Base-by-base conservation (phyloP, 2,888 invertebrate genomes). In the Plebejus anna region DNA sequence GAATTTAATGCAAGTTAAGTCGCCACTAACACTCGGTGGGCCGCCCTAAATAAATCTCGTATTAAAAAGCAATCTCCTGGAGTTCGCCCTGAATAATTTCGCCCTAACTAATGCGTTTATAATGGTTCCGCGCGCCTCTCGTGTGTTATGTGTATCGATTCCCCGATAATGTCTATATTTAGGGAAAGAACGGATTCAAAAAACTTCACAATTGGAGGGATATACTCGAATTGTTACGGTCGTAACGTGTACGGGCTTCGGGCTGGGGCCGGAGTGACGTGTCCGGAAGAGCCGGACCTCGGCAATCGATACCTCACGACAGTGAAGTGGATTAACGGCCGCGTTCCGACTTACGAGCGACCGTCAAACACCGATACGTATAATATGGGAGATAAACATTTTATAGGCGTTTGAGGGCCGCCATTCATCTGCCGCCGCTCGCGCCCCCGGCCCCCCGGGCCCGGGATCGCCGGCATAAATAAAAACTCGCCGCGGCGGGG, bases 51-150 rank as follows among this genome's bases (percentile, higher is more conserved):
- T 73, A 32, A 28, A 55, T 55, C 73, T 51, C 51, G 73, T 73
- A 73, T 73, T 73, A 55, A 73, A 73, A 73, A 73, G 32, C 55
- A 73, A 73, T 73, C 47, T 73, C 73, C 51, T 13, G 42, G 38
- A n/a, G 71, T 71, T 71, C 13, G 55, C 16, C 73, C 47, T 73
- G 73, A 73, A 73, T 73, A 73, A 73, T 55, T 55, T 51, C 47
- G 28, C 4, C 13, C 55, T 51, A 73, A 73, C 73, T 73, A 73
- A 73, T 55, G 73, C 32, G 73, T 73, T 73, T 73, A 73, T 73
- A 73, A 73, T 73, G 73, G 51, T 32, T 51, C 32, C 55, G 11
- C 51, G 11, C 51, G 55, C 51, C 51, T 73, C 55, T 55, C 73
- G 47, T 32, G 32, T 73, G 73, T 55, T 51, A 13, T 73, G 32